Percentiles rank a stretch among this genome's conserved stretches.
Evolutionary conservation across 2,888 invertebrate genomes (phyloP).

Genomic region (Chesias legatella): DNA sequence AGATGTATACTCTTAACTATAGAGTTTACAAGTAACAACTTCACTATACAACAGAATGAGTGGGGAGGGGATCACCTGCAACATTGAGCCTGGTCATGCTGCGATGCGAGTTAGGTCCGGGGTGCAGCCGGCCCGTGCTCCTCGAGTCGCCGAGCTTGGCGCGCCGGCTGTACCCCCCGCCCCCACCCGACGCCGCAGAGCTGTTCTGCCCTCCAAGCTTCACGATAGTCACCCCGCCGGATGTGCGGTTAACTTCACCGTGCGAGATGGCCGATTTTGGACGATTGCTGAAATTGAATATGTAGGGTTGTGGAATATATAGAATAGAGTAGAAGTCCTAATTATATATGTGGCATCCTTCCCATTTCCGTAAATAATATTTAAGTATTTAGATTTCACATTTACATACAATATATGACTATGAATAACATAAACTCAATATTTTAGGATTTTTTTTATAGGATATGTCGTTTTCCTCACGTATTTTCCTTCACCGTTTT

Average conservation of each 20-base stretch:
- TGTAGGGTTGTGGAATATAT: background rate
- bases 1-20: background rate
- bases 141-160: conserved; percentile 87
- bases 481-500: no score
- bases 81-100: conserved; percentile 90
- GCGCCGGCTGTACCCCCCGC: conserved; percentile 76
- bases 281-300: conserved; percentile 41
- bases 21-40: no score
- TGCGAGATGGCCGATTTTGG: conserved; percentile 57
- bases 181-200: conserved; percentile 21
- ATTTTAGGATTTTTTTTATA: no score
- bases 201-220: conserved; percentile 80
- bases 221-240: conserved; percentile 89
- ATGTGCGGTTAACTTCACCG: conserved; percentile 85
- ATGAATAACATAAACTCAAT: no score
- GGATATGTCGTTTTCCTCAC: no score
- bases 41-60: no score
- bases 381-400: no score
- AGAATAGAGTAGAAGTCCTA: no score
- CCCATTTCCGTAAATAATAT: no score
- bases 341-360: no score
- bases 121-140: conserved; percentile 86
- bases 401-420: no score
- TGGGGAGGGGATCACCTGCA: no score
- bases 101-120: conserved; percentile 86